These are phyloP conservation scores for Apis laboriosa DNA, from an alignment of 1,140 invertebrate species.

Conservation along the genomic window DNA sequence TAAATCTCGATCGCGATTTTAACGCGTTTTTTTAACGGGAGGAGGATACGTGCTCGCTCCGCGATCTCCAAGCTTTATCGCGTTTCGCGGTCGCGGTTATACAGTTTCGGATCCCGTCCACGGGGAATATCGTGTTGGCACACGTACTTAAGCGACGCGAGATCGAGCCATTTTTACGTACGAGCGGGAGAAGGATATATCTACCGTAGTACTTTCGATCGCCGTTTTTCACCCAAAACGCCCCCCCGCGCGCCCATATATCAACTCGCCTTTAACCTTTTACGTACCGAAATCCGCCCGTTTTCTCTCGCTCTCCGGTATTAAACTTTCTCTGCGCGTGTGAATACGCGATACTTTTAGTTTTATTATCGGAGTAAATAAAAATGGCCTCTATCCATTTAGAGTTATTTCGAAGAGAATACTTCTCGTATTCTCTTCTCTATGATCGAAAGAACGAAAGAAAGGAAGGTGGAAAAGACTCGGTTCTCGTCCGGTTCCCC, in stretches of 20 bases:
- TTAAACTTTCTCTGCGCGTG: neutral
- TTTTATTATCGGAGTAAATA: neutral
- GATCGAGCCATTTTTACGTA: constrained; percentile 24
- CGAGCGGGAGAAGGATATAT: constrained; percentile 20
- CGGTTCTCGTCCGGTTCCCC: constrained; percentile 29
- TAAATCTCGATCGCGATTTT: constrained; percentile 1
- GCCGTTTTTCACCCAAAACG: constrained; percentile 42
- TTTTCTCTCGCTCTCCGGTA: constrained; percentile 14
- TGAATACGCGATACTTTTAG: neutral
- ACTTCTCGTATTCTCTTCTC: too few species aligned
- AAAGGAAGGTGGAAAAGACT: too few species aligned
- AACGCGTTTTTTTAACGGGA: neutral
- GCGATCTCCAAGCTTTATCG: constrained; percentile 47
- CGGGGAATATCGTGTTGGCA: constrained; percentile 39
- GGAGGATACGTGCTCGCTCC: constrained; percentile 35
- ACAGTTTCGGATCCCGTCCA: constrained; percentile 49
- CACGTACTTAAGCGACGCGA: constrained; percentile 44
- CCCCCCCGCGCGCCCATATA: constrained; percentile 6
- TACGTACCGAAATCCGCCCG: constrained; percentile 35
- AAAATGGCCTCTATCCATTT: neutral
- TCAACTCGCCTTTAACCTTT: constrained; percentile 49
- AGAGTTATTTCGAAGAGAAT: too few species aligned
- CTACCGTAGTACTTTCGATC: constrained; percentile 27
- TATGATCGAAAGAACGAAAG: too few species aligned
- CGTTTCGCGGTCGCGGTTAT: constrained; percentile 30